Percentiles rank a stretch among this genome's conserved stretches.
These are phyloP conservation scores for Choloepus hoffmanni DNA, from an alignment of 2,113 vertebrate species.

Conservation along the genomic window DNA sequence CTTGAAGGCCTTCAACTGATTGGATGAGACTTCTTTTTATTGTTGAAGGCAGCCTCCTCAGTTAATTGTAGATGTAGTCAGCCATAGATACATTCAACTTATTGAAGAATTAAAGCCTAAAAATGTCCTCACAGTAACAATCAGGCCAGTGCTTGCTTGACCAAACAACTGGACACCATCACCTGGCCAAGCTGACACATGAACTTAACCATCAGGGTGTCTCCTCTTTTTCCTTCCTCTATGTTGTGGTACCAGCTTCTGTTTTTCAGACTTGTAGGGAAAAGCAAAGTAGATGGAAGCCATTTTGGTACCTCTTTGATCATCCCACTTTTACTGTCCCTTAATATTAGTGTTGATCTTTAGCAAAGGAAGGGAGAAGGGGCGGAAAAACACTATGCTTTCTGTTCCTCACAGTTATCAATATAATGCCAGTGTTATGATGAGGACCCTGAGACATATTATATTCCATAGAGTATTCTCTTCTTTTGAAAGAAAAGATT, in stretches of 20 bases:
- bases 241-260: background rate
- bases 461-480: background rate
- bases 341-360: background rate
- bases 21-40: no score
- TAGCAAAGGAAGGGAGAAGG: background rate
- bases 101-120: no score
- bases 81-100: no score
- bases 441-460: background rate
- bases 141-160: no score
- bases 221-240: background rate
- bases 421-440: background rate
- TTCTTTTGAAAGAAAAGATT: background rate
- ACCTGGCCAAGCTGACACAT: no score
- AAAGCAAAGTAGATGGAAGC: background rate
- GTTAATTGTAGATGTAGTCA: no score
- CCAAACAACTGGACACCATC: no score
- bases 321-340: background rate
- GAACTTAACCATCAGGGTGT: no score
- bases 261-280: background rate
- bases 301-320: background rate
- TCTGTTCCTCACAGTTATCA: background rate
- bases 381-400: background rate
- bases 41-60: no score
- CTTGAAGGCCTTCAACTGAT: no score
- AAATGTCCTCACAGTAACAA: no score